These are phyloP conservation scores for Acipenser oxyrinchus DNA, from an alignment of 2,797 vertebrate genomes.

Conservation along the genomic window DNA sequence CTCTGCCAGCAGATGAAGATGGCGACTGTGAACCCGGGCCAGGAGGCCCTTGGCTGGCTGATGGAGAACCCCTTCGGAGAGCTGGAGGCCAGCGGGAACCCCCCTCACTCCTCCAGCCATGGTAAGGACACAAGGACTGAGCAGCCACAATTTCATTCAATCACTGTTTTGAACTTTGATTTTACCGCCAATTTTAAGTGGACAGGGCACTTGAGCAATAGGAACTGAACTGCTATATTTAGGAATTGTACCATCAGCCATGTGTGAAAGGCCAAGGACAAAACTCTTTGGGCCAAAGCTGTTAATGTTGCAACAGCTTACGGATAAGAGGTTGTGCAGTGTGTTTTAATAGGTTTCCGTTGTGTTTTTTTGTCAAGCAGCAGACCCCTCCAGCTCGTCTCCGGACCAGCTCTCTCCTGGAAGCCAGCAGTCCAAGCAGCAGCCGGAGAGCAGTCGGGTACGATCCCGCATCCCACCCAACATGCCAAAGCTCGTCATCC, in stretches of 20 bases:
- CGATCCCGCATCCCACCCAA: conserved; percentile 78
- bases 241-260: too few relatives aligned
- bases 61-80: conserved; percentile 62
- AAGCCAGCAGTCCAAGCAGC: conserved; percentile 55
- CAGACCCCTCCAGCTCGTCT: conserved; percentile 40
- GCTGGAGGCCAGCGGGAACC: conserved; percentile 37
- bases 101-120: conserved; percentile 52
- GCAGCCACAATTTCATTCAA: too few relatives aligned
- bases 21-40: conserved; percentile 55
- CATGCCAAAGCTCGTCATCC: conserved; percentile 97
- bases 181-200: too few relatives aligned
- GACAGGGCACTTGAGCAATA: too few relatives aligned
- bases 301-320: too few relatives aligned
- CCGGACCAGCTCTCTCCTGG: conserved; percentile 62
- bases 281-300: too few relatives aligned
- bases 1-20: conserved; percentile 80
- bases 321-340: background rate
- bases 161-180: too few relatives aligned
- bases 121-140: conserved; percentile 49
- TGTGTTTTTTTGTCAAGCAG: conserved; percentile 15
- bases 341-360: too few relatives aligned
- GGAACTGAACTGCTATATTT: too few relatives aligned
- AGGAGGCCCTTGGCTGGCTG: conserved; percentile 57
- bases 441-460: conserved; percentile 66
- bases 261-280: too few relatives aligned